Evolutionary conservation across 2,888 invertebrate genomes (phyloP).

Genomic region (Leptura quadrifasciata): DNA sequence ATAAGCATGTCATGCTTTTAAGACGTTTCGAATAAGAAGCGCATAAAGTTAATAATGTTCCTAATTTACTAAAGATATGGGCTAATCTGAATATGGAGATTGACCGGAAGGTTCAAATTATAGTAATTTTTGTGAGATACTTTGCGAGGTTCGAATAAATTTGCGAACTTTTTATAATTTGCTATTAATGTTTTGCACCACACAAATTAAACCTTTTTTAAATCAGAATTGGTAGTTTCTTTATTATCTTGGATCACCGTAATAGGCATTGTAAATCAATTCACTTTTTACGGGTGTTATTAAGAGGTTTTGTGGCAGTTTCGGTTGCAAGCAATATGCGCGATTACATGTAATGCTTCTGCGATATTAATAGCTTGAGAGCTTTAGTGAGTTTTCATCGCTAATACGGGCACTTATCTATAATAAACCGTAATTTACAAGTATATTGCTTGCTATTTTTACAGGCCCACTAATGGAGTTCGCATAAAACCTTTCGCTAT

Average conservation of each 20-base stretch:
- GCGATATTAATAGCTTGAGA: constrained; percentile 41
- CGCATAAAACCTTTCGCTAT: constrained; percentile 30
- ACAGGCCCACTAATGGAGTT: constrained; percentile 42
- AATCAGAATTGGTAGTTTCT: constrained; percentile 9
- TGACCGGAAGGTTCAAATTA: background rate
- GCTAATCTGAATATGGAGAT: background rate
- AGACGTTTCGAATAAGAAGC: too few species aligned
- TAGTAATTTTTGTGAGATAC: background rate
- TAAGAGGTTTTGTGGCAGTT: constrained; percentile 37
- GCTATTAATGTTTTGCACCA: background rate
- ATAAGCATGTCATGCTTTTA: too few species aligned
- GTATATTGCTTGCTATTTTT: constrained; percentile 53
- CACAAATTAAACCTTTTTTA: constrained; percentile 7
- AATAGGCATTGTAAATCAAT: constrained; percentile 19
- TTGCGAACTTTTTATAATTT: background rate
- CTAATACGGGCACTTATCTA: constrained; percentile 49
- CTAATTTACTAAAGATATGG: background rate
- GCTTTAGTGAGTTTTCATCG: constrained; percentile 42
- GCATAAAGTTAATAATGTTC: too few species aligned
- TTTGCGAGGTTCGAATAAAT: background rate
- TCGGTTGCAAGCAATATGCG: constrained; percentile 29
- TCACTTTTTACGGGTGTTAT: constrained; percentile 28
- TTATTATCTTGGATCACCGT: constrained; percentile 24
- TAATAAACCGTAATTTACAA: constrained; percentile 54
- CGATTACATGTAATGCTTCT: constrained; percentile 33